Conservation (phyloP, 2,888 invertebrate species). For the Drosophila neonasuta region DNA sequence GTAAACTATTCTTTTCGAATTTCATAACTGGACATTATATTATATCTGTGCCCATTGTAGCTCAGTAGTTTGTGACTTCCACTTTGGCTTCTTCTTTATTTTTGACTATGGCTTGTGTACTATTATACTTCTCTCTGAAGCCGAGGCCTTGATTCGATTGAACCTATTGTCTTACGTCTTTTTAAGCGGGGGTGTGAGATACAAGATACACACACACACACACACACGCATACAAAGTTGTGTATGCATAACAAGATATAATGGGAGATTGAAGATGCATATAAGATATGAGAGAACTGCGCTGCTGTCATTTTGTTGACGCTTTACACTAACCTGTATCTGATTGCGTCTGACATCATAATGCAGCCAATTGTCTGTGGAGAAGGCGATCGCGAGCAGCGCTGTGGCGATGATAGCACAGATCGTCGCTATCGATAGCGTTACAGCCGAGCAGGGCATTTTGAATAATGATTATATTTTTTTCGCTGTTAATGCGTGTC, state of each 20-base stretch:
- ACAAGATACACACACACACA: constrained; percentile 16
- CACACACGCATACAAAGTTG: constrained; percentile 4
- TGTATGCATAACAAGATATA: constrained; percentile 22
- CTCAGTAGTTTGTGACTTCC: constrained; percentile 6
- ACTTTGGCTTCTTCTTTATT: constrained; percentile 28
- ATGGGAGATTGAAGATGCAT: constrained; percentile 19
- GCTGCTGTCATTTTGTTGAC: constrained; percentile 36
- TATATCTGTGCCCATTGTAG: constrained; percentile 32
- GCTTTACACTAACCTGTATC: constrained; percentile 88
- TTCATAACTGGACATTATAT: not conserved
- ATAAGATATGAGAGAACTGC: constrained; percentile 19
- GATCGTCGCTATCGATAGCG: constrained; percentile 96
- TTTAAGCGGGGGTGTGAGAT: constrained; percentile 26
- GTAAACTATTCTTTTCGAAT: not conserved
- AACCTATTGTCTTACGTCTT: constrained; percentile 33
- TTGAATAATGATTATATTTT: constrained; percentile 47
- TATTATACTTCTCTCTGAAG: constrained; percentile 22
- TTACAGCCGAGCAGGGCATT: constrained; percentile 97
- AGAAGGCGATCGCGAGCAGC: constrained; percentile 95
- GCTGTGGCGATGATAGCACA: constrained; percentile 97
- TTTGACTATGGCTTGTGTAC: constrained; percentile 27
- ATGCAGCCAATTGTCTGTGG: constrained; percentile 98
- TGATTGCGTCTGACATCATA: constrained; percentile 94
- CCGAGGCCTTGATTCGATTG: constrained; percentile 45
- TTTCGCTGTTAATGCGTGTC: not conserved